These are phyloP conservation scores for Ylistrum balloti DNA, from an alignment of 1,140 invertebrate species.

Conservation along the genomic window DNA sequence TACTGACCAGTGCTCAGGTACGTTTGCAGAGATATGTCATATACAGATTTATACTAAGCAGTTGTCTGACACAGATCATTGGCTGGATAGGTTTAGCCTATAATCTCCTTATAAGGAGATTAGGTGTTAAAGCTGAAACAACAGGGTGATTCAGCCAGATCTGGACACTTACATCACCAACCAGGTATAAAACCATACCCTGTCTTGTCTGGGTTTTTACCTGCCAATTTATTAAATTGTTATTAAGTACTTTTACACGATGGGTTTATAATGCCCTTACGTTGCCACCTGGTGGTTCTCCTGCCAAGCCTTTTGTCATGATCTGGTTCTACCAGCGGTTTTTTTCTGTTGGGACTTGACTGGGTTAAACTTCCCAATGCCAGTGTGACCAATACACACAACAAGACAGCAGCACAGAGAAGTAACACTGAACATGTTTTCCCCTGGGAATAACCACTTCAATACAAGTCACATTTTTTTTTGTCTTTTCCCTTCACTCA, in stretches of 20 bases:
- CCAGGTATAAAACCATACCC: neutral
- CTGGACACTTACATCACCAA: neutral
- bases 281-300: neutral
- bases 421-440: neutral
- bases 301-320: neutral
- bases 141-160: neutral
- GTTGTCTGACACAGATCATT: neutral
- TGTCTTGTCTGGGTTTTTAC: neutral
- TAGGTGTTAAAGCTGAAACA: neutral
- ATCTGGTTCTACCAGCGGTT: neutral
- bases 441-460: neutral
- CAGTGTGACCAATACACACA: neutral
- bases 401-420: neutral
- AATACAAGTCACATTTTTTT: neutral
- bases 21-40: neutral
- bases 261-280: neutral
- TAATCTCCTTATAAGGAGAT: neutral
- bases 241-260: neutral
- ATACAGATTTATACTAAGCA: neutral
- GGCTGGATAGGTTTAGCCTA: neutral
- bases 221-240: slow-evolving; percentile 28
- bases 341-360: neutral
- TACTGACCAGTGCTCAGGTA: neutral
- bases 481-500: neutral
- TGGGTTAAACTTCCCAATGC: neutral